Conservation (phyloP, 2,797 vertebrate genomes). For the Leucoraja ocellata region DNA sequence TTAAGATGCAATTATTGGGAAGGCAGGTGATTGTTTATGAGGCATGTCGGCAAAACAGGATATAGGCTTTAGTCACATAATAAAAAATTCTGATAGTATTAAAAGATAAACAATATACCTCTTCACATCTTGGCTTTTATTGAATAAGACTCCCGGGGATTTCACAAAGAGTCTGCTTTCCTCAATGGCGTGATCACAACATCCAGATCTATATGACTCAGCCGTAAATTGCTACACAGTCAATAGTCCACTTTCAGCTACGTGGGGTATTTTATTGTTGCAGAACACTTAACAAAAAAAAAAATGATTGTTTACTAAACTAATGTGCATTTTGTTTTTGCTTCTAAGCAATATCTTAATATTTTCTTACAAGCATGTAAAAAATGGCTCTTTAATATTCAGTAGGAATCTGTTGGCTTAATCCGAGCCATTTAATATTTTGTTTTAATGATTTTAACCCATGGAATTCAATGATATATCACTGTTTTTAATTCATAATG, state of each 20-base stretch:
- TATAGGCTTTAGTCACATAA: not conserved
- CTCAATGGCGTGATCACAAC: not conserved
- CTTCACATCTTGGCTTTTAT: conserved; percentile 29
- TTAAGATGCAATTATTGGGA: conserved; percentile 9
- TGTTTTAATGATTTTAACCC: not conserved
- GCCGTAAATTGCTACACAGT: conserved; percentile 3
- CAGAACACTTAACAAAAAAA: conserved; percentile 1
- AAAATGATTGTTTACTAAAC: not conserved
- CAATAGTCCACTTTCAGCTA: not conserved
- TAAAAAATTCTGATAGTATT: conserved; percentile 4
- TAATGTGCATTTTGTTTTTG: not conserved
- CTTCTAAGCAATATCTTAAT: not conserved
- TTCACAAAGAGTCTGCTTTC: conserved; percentile 20
- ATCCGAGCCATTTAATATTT: not conserved
- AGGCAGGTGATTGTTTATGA: conserved; percentile 18
- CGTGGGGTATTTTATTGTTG: not conserved
- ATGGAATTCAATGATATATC: not conserved
- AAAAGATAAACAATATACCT: conserved; percentile 29
- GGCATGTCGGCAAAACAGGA: not conserved
- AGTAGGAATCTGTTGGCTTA: not conserved
- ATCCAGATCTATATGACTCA: not conserved
- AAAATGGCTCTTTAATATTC: conserved; percentile 8
- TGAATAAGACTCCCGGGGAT: not conserved
- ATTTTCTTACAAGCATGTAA: not conserved
- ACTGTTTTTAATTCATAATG: not conserved